Evolutionary conservation across 2,113 vertebrate species (phyloP).

Genomic region (Plecturocebus donacophilus): DNA sequence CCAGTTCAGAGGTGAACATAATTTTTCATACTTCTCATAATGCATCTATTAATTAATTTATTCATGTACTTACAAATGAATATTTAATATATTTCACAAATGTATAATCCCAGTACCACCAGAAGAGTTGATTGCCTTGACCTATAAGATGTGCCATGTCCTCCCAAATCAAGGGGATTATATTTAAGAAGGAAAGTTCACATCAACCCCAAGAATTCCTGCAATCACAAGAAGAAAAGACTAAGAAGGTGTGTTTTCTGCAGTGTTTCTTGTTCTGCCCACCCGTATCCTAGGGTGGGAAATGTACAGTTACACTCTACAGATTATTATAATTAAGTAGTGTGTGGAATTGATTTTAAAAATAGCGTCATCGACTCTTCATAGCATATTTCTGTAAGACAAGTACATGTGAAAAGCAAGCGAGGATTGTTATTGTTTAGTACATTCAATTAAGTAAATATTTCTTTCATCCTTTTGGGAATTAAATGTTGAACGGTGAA

Average conservation of each 20-base stretch:
- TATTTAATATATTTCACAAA: background rate
- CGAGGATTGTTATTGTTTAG: conserved; percentile 29
- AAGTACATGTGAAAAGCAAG: conserved; percentile 35
- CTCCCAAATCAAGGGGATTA: background rate
- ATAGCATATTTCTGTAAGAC: conserved; percentile 25
- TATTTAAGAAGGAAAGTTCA: conserved; percentile 12
- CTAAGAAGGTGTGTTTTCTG: background rate
- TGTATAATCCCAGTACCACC: background rate
- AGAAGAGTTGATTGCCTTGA: background rate
- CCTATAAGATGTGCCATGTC: background rate
- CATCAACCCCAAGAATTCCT: background rate
- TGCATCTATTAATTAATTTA: background rate
- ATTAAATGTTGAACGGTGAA: conserved; percentile 52
- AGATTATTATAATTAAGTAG: conserved; percentile 66
- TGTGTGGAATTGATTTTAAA: conserved; percentile 8
- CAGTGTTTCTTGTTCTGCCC: conserved; percentile 38
- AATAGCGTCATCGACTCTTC: conserved; percentile 52
- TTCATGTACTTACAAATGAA: background rate
- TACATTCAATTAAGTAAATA: conserved; percentile 67
- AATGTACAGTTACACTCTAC: conserved; percentile 12
- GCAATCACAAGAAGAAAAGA: background rate
- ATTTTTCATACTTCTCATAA: background rate
- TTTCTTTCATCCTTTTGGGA: conserved; percentile 65
- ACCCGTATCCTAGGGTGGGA: background rate
- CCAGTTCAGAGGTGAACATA: background rate